These are phyloP conservation scores for Hystrix brachyura DNA, from an alignment of 2,113 vertebrate genomes.

Conservation along the genomic window DNA sequence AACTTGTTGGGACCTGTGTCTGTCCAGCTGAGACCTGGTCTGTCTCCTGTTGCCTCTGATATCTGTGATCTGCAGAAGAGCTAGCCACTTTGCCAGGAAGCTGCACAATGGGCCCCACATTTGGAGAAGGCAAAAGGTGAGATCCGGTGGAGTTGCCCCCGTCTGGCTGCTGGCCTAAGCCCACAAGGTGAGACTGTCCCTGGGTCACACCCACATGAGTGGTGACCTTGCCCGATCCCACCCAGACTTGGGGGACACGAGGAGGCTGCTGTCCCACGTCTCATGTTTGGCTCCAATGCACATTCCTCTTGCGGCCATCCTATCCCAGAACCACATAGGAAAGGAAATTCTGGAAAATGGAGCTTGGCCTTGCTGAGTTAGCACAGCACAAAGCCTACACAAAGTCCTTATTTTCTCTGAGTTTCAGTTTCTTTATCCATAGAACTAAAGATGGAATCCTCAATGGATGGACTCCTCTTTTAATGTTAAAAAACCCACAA, in stretches of 20 bases:
- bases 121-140: not conserved
- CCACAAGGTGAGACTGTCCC: not conserved
- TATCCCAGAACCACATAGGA: not conserved
- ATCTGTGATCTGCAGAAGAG: not conserved
- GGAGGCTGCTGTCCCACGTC: not conserved
- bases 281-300: not conserved
- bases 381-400: fast-evolving
- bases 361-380: not conserved
- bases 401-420: not conserved
- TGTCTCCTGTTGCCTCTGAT: not conserved
- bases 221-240: fast-evolving
- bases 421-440: not conserved
- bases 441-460: not conserved
- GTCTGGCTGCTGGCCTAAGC: not conserved
- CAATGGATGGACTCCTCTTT: not conserved
- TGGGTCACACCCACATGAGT: not conserved
- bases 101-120: not conserved
- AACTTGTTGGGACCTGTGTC: not conserved
- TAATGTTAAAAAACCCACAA: not conserved
- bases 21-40: not conserved
- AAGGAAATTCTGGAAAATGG: not conserved
- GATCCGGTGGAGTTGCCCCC: not conserved
- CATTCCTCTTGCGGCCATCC: not conserved
- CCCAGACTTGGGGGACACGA: not conserved
- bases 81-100: fast-evolving